Evolutionary conservation across 2,797 vertebrate species (phyloP).

Genomic region (Morelia viridis): DNA sequence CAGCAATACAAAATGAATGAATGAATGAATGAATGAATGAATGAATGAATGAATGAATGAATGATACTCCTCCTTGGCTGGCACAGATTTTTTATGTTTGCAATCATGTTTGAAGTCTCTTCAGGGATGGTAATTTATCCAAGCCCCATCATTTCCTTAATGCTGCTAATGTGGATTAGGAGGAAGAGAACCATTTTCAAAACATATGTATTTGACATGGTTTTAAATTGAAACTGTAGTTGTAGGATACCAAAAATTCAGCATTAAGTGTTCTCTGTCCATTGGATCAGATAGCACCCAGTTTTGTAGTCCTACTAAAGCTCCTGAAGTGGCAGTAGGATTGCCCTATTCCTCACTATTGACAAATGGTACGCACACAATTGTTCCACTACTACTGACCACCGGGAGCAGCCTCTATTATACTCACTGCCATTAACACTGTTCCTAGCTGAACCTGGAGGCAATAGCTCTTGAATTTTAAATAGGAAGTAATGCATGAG

Average conservation of each 20-base stretch:
- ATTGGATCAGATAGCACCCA: neutral
- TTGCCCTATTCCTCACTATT: neutral
- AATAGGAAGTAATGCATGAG: neutral
- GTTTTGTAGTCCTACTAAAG: neutral
- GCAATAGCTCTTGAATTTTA: neutral
- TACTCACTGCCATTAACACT: neutral
- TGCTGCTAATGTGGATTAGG: neutral
- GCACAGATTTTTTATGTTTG: neutral
- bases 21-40: too few relatives aligned
- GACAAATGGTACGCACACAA: neutral
- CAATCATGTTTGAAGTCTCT: neutral
- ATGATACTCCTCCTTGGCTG: neutral
- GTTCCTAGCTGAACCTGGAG: neutral
- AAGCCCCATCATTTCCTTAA: neutral
- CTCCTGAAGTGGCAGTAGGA: neutral
- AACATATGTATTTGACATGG: neutral
- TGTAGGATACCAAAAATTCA: neutral
- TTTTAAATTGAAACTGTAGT: neutral
- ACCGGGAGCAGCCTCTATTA: neutral
- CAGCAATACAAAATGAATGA: too few relatives aligned
- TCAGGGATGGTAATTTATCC: neutral
- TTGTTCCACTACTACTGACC: neutral
- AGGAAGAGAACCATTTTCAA: neutral
- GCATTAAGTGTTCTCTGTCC: neutral
- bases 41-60: too few relatives aligned